Evolutionary conservation across 2,113 vertebrate genomes (phyloP).

Genomic region (Lagopus muta): DNA sequence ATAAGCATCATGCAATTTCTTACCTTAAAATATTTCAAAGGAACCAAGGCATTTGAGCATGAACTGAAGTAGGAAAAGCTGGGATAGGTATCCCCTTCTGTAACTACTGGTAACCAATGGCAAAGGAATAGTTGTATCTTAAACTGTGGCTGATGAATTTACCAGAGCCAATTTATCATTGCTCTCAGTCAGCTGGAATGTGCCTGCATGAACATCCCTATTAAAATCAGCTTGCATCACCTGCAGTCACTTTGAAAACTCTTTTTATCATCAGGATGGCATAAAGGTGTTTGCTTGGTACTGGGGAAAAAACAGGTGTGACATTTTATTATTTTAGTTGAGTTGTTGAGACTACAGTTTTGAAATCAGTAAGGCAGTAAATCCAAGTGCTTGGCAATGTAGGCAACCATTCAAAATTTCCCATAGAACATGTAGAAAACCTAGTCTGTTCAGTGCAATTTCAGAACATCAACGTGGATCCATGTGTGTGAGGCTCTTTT

Average conservation of each 20-base stretch:
- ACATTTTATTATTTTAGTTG: neutral
- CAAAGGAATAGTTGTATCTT: neutral
- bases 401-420: neutral
- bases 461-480: neutral
- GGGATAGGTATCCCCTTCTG: neutral
- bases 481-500: neutral
- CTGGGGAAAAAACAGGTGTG: neutral
- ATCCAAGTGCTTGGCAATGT: neutral
- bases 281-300: neutral
- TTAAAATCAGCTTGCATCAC: neutral
- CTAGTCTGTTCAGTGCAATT: neutral
- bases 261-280: neutral
- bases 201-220: neutral
- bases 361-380: neutral
- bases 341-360: neutral
- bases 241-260: neutral
- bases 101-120: neutral
- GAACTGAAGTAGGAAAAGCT: neutral
- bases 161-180: neutral
- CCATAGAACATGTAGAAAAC: neutral
- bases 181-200: conserved; percentile 37
- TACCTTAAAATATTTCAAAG: conserved; percentile 17
- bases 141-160: neutral
- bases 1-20: neutral
- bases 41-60: neutral